A percentile compares a stretch with the other conserved stretches of the same genome.
Conservation (phyloP, 2,797 vertebrate genomes). For the Pipistrellus pipistrellus region DNA sequence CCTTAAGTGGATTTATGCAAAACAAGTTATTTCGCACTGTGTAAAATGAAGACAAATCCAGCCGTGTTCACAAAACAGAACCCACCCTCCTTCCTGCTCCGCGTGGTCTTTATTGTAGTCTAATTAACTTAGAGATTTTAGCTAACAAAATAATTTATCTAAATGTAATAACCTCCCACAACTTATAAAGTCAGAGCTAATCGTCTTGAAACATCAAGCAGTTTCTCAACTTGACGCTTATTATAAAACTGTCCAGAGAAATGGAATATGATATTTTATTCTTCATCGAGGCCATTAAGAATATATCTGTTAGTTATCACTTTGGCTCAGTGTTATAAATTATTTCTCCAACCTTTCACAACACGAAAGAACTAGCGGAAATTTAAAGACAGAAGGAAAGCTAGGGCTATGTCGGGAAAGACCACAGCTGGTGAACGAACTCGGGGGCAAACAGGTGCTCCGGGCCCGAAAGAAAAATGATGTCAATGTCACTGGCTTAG, state of each 20-base stretch:
- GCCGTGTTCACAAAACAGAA: constrained; percentile 54
- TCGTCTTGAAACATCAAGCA: constrained; percentile 45
- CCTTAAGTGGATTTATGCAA: constrained; percentile 12
- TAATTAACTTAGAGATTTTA: constrained; percentile 23
- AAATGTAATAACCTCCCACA: constrained; percentile 36
- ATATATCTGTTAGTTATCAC: constrained; percentile 24
- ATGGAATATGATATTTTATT: constrained; percentile 46
- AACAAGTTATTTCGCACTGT: constrained; percentile 23
- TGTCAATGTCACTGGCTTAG: background rate
- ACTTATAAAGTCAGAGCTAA: constrained; percentile 55
- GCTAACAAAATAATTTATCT: background rate
- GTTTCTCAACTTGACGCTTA: constrained; percentile 44
- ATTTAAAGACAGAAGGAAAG: constrained; percentile 19
- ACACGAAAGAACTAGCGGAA: constrained; percentile 26
- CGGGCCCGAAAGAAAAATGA: background rate
- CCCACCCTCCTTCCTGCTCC: constrained; percentile 20
- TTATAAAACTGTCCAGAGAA: constrained; percentile 68
- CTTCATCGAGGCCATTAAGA: constrained; percentile 25
- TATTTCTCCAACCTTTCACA: constrained; percentile 34
- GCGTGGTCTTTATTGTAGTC: constrained; percentile 39
- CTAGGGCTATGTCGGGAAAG: background rate
- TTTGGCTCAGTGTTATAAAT: constrained; percentile 35
- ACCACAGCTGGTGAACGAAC: background rate
- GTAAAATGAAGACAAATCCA: constrained; percentile 47
- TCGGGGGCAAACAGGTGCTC: background rate